phyloP scores from a whole-genome alignment of 2,888 invertebrate species.

The Copidosoma aretas region DNA sequence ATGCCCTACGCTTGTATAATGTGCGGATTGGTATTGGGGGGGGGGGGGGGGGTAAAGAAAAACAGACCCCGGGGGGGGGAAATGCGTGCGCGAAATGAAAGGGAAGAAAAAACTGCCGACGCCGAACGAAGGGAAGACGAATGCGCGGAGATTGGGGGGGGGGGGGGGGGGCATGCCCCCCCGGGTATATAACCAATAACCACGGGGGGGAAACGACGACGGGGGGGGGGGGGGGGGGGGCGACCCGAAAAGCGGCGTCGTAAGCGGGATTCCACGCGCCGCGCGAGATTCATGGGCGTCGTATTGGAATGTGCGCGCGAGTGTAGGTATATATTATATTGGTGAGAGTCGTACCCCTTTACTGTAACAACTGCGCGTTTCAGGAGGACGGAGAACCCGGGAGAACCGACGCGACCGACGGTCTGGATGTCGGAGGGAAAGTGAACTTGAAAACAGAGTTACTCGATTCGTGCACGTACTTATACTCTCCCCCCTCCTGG shows the following conservation, averaged over 20 bases:
- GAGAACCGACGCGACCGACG: no score
- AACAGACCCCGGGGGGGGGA: neutral
- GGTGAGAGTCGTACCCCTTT: no score
- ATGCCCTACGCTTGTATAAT: neutral
- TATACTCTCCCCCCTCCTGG: no score
- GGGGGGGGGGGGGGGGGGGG: conserved; percentile 20
- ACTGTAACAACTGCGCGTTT: no score
- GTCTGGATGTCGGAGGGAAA: no score
- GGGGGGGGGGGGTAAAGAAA: conserved; percentile 4
- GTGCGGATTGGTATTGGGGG: neutral
- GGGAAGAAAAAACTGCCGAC: neutral
- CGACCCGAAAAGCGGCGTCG: conserved; percentile 7
- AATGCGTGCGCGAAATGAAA: no score
- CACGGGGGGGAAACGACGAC: neutral
- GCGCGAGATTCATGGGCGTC: no score
- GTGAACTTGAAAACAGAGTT: no score
- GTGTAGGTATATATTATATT: neutral
- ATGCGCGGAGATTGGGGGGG: conserved; percentile 7
- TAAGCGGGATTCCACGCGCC: no score
- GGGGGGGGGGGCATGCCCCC: neutral
- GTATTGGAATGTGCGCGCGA: conserved; percentile 25
- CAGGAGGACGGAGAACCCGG: no score
- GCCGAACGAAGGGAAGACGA: neutral
- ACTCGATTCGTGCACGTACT: no score
- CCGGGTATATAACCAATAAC: neutral